phyloP scores from a whole-genome alignment of 2,888 invertebrate genomes.

The Auanema freiburgensis region DNA sequence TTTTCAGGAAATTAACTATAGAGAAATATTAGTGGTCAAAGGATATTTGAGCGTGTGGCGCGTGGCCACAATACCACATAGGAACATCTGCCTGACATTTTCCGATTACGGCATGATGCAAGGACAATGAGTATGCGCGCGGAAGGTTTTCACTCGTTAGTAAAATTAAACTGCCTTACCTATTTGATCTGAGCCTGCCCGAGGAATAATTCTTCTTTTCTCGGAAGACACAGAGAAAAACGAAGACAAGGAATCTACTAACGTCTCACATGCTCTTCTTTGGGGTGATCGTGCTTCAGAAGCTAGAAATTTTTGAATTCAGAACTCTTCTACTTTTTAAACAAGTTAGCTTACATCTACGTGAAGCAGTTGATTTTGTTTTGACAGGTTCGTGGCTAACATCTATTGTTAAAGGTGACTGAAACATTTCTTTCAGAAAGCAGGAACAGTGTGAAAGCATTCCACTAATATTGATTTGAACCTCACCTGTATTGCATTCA shows the following conservation, averaged over 20 bases:
- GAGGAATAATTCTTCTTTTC: constrained; percentile 35
- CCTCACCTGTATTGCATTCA: background rate
- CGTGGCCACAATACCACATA: too few species aligned
- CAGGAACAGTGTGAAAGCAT: background rate
- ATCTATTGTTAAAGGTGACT: constrained; percentile 10
- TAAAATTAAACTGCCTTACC: background rate
- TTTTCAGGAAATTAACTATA: too few species aligned
- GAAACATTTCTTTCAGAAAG: constrained; percentile 6
- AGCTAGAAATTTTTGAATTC: constrained; percentile 2
- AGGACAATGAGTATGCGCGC: too few species aligned
- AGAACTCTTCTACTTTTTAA: background rate
- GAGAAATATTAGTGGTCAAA: too few species aligned
- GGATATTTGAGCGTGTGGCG: too few species aligned
- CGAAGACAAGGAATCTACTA: constrained; percentile 49
- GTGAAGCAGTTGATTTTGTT: constrained; percentile 4
- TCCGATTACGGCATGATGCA: too few species aligned
- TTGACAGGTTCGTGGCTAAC: background rate
- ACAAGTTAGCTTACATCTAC: background rate
- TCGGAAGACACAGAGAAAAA: constrained; percentile 44
- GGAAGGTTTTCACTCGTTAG: too few species aligned
- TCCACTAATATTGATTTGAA: background rate
- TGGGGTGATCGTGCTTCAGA: constrained; percentile 27
- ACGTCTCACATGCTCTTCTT: constrained; percentile 24
- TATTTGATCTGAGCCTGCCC: constrained; percentile 39
- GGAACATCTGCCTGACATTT: too few species aligned